Percentiles rank a stretch among this genome's conserved stretches.
Conservation (phyloP, 2,113 vertebrate species). For the Solenodon paradoxus region DNA sequence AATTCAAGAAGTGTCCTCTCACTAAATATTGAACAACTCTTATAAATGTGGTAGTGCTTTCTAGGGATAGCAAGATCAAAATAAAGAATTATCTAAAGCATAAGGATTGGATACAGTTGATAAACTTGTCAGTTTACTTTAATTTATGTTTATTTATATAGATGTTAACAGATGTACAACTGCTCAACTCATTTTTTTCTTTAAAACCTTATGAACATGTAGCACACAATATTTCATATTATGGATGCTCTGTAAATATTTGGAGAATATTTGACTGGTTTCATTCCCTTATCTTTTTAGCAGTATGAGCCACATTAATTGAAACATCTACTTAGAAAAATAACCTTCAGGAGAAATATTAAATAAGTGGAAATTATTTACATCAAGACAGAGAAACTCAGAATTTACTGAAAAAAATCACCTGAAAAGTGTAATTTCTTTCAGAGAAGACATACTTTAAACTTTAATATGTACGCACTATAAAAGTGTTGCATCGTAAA, state of each 20-base stretch:
- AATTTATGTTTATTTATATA: background rate
- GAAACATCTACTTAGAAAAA: background rate
- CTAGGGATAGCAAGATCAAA: background rate
- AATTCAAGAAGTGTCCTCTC: background rate
- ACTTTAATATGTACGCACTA: background rate
- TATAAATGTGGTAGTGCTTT: background rate
- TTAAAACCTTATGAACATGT: background rate
- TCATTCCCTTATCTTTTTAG: background rate
- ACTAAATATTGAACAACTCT: background rate
- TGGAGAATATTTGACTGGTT: background rate
- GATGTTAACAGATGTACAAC: background rate
- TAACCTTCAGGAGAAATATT: background rate
- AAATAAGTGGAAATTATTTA: background rate
- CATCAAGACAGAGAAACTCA: background rate
- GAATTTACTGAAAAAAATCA: background rate
- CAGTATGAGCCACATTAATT: background rate
- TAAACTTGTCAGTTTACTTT: background rate
- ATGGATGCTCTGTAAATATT: background rate
- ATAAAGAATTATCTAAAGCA: background rate
- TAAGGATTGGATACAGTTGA: background rate
- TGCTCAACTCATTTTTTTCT: background rate
- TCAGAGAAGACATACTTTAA: background rate
- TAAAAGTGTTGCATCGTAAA: background rate
- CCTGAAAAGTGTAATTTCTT: background rate
- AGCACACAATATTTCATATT: background rate